Base-by-base conservation (phyloP, 2,888 invertebrate genomes). In the Galeopsomyia nigrocyanea region DNA sequence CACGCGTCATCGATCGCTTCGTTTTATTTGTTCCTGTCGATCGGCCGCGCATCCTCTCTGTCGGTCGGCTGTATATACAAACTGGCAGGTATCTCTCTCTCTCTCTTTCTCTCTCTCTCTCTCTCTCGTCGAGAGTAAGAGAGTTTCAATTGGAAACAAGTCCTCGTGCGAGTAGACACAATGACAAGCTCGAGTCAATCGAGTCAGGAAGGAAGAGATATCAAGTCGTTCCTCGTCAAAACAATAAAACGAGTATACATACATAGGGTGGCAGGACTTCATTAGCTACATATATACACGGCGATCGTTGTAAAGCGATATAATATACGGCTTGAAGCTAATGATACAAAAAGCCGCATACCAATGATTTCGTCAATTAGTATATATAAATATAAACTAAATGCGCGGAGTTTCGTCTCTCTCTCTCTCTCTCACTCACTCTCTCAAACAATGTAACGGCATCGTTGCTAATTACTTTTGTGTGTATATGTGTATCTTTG, bases 281-380 rank as follows among this genome's bases (percentile, higher is more conserved):
- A 69, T 69, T 73, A 73, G 66, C 39, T 14, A n/a, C n/a, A n/a
- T n/a, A n/a, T n/a, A n/a, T n/a, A n/a, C 69, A 39, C 63, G 68
- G 74, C 74, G 77, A 78, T 75, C 69, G 75, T 19, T 21, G 51
- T 26, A 17, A 51, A 1, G 39, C 68, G 72, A 68, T 68, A 47
- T 19, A 62, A 26, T 13, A 1, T 39, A 9, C 69, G 50, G 50
- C n/a, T 39, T 10, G 39, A 31, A 39, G 69, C 56, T 73, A 73
- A 73, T 68, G 64, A 68, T 64, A 26, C 26, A 26, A 68, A 26
- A 16, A n/a, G 53, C 50, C 64, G 58, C 56, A 39, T 39, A 13
- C 46, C 67, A 63, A 70, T 68, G 58, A 73, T 73, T 68, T 73
- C 73, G 68, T 68, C 73, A 68, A 73, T 73, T 73, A 73, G 73